Base-by-base conservation (phyloP, 2,797 vertebrate genomes). In the Coregonus ussuriensis region DNA sequence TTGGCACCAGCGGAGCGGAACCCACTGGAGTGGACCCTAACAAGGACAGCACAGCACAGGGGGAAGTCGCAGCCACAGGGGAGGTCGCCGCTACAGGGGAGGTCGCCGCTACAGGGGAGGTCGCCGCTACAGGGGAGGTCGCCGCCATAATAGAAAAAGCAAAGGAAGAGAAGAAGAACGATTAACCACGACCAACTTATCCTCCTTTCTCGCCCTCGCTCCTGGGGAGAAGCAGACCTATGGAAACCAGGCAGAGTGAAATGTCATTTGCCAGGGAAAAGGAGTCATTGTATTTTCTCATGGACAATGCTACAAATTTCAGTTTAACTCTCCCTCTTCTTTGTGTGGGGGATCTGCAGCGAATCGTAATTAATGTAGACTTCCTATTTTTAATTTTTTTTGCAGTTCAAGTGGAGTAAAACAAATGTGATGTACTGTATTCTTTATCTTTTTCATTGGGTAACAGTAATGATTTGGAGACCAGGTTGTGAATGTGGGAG, bases 151-250 rank as follows among this genome's bases (percentile, higher is more conserved):
- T 94, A 92, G 93, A 95, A 85, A 97, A 98, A 91, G 89, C 95
- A 88, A 94, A 96, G 81, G 95, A 87, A 84, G 95, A 97, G 92
- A 98, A 98, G 92, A 98, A 98, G 87, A 96, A 96, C 56, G 96
- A 98, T 90, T 96, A 93, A 93, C 63, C 66, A 13, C 66, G 70
- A 77, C 35, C 67, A 41, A 75, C 83, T 83, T 59, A 73, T 81
- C 83, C 78, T 71, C 88, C 82, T 81, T 79, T 85, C 81, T 72
- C 74, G 74, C 81, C 79, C 83, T 85, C 71, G 21, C 75, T 78
- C 81, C 82, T 81, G 81, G 87, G 80, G 82, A 65, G 33, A 88
- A 91, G 94, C 88, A 89, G 86, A 92, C 88, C 89, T 77, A 79
- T 87, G 83, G 82, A 90, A 86, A 77, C 84, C 70, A 80, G 81